Conservation (phyloP, 2,888 invertebrate genomes). For the Microctonus hyperodae region DNA sequence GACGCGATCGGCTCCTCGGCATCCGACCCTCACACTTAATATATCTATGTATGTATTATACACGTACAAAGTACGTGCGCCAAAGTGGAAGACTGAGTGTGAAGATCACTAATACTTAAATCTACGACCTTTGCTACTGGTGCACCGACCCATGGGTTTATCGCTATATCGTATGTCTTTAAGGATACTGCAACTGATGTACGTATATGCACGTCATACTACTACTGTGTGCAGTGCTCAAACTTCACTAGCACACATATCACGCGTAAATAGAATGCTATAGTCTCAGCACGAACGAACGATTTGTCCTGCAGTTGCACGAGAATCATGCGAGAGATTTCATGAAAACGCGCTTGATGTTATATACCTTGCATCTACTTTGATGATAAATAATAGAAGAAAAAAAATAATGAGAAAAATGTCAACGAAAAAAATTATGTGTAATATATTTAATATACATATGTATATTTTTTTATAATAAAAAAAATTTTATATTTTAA, state of each 20-base stretch:
- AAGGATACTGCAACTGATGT: conserved; percentile 25
- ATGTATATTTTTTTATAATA: no score
- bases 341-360: conserved; percentile 16
- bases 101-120: conserved; percentile 14
- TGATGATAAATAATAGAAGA: no score
- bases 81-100: not conserved
- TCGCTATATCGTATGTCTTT: conserved; percentile 24
- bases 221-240: conserved; percentile 17
- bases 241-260: not conserved
- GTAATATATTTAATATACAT: no score
- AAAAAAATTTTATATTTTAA: no score
- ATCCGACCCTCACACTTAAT: conserved; percentile 13
- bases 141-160: conserved; percentile 24
- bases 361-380: no score
- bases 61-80: conserved; percentile 16
- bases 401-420: not conserved
- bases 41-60: not conserved
- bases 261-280: conserved; percentile 18
- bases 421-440: no score
- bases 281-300: conserved; percentile 40
- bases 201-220: conserved; percentile 1
- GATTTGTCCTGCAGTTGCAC: conserved; percentile 40
- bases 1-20: conserved; percentile 32
- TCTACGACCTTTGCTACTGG: conserved; percentile 7
- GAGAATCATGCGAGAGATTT: conserved; percentile 35